Evolutionary conservation across 92 coral and sea anemone species (phyloP), one percentile per base, ranked within the genome.

Genomic region (Palythoa caribaeorum): DNA sequence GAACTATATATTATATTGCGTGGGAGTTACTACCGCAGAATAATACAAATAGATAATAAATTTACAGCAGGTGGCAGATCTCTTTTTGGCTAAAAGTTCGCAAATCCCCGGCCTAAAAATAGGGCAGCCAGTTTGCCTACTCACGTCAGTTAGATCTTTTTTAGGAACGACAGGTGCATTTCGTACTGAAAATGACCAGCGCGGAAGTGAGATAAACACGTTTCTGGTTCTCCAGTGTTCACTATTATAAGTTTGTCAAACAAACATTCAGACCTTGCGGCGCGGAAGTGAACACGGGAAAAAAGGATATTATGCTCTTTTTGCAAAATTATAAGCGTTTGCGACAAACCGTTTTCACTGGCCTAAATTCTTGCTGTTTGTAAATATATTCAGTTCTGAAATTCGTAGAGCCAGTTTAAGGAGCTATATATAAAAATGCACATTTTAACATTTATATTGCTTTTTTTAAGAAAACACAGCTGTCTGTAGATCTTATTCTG

Each of bases 61-160:
- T 66, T 28, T 65, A 13, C 19, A 20, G 86, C 86, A 81, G 86
- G 86, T 81, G 86, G 86, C 12, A 81, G 35, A 40, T 81, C 86
- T 81, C 65, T 77, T 81, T 81, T 81, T 76, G 86, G 76, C 15
- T 65, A 63, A 81, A 65, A 47, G 48, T 65, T 65, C 75, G 86
- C 71, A 81, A n/a, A 65, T 81, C 86, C 75, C 50, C 86, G 59
- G 75, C 59, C 86, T 66, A 65, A 81, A 81, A 81, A 81, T 81
- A 81, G 86, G 73, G 74, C 53, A 65, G 75, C 3, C 86, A 44
- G 5, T 48, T 71, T 19, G 20, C 2, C 76, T 50, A 1, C 75
- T 10, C 39, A 71, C 86, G 86, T 81, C 86, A 81, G 36, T 17
- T 6, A 6, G 40, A 76, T 81, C 86, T 81, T 81, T 81, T 81